phyloP scores from a whole-genome alignment of 1,140 invertebrate species.

The Phortica variegata region DNA sequence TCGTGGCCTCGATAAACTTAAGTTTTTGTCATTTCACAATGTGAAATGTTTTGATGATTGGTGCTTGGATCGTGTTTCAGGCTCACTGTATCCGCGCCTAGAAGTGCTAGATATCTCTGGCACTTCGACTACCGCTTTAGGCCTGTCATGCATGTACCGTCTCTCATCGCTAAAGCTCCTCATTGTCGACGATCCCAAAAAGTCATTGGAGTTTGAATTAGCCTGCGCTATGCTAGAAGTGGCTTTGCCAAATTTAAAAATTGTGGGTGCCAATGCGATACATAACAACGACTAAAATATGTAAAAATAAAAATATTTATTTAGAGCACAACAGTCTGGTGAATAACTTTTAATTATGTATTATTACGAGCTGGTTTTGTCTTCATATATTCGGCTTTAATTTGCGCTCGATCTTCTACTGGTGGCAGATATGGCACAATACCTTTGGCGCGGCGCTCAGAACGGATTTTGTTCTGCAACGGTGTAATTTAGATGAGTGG shows the following conservation, averaged over 20 bases:
- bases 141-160: slow-evolving; percentile 67
- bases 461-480: slow-evolving; percentile 42
- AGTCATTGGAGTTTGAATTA: slow-evolving; percentile 61
- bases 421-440: slow-evolving; percentile 43
- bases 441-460: slow-evolving; percentile 41
- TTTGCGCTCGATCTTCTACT: slow-evolving; percentile 37
- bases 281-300: slow-evolving; percentile 21
- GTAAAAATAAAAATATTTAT: slow-evolving; percentile 1
- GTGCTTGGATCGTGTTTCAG: slow-evolving; percentile 68
- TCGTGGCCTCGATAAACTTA: slow-evolving; percentile 62
- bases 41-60: slow-evolving; percentile 74
- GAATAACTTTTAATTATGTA: slow-evolving; percentile 6
- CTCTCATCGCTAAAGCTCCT: slow-evolving; percentile 62
- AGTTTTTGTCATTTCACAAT: slow-evolving; percentile 67
- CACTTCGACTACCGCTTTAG: slow-evolving; percentile 64
- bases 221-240: slow-evolving; percentile 64
- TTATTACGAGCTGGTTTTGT: slow-evolving; percentile 30
- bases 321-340: neutral
- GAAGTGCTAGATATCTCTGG: slow-evolving; percentile 77
- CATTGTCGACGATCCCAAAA: slow-evolving; percentile 59
- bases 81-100: slow-evolving; percentile 62
- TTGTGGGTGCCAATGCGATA: slow-evolving; percentile 36
- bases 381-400: slow-evolving; percentile 52
- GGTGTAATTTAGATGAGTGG: neutral
- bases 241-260: slow-evolving; percentile 48